A percentile compares a stretch with the other conserved stretches of the same genome.
Evolutionary conservation across 2,797 vertebrate species (phyloP).

Genomic region (Pantherophis vulpinus): DNA sequence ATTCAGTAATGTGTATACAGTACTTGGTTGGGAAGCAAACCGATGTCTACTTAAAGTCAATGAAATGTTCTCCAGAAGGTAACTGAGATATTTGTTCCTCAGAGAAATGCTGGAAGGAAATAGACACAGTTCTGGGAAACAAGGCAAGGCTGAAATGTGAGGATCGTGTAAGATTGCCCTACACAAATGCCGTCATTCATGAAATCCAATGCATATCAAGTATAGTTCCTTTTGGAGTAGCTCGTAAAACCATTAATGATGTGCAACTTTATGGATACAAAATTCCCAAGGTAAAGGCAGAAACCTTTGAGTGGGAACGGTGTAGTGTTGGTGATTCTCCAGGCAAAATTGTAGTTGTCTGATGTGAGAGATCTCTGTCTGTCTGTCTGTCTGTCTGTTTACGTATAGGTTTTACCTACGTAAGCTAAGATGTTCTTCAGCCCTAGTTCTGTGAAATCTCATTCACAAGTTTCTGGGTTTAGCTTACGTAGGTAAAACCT

Average conservation of each 20-base stretch:
- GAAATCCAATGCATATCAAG: constrained; percentile 31
- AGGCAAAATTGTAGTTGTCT: neutral
- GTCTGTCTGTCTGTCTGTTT: no score
- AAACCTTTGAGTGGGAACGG: neutral
- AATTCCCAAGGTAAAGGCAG: neutral
- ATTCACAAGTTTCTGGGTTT: no score
- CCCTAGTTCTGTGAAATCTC: no score
- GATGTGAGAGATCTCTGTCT: neutral
- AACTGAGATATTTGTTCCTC: neutral
- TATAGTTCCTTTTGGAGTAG: constrained; percentile 10
- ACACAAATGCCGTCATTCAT: constrained; percentile 38
- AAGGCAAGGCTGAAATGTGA: constrained; percentile 2
- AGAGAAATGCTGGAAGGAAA: constrained; percentile 10
- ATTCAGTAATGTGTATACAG: neutral
- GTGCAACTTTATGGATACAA: neutral
- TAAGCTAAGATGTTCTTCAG: no score
- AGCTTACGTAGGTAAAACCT: no score
- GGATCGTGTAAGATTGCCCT: constrained; percentile 26
- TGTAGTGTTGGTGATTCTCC: neutral
- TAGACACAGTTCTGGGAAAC: neutral
- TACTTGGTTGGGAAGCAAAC: neutral
- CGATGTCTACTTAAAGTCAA: neutral
- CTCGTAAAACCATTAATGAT: neutral
- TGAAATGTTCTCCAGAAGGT: neutral
- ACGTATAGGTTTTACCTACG: no score